These are phyloP conservation scores for Mythimna lalbum DNA, from an alignment of 2,888 invertebrate genomes.

Conservation along the genomic window DNA sequence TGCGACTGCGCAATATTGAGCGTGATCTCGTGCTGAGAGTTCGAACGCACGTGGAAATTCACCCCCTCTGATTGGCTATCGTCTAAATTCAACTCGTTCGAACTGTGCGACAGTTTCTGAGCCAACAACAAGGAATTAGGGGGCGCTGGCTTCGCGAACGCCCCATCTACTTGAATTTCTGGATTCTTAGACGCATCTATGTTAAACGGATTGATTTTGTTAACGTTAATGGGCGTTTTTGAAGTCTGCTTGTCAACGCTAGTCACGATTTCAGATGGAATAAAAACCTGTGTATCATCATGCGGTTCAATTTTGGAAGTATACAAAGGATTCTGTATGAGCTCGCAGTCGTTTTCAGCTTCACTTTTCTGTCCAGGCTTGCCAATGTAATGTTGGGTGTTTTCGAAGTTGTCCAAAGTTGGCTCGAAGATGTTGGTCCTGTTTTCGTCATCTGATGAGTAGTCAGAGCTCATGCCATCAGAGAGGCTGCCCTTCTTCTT, in stretches of 20 bases:
- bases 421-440: conserved; percentile 88
- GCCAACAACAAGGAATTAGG: conserved; percentile 90
- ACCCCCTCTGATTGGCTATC: conserved; percentile 70
- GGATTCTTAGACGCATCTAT: conserved; percentile 87
- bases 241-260: conserved; percentile 70
- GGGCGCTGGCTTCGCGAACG: conserved; percentile 83
- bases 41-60: conserved; percentile 86
- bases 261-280: conserved; percentile 89
- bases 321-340: conserved; percentile 87
- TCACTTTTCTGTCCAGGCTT: conserved; percentile 73
- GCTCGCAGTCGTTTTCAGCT: conserved; percentile 82
- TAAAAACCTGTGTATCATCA: conserved; percentile 87
- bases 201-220: conserved; percentile 84
- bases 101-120: conserved; percentile 93
- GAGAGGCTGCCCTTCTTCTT: conserved; percentile 93
- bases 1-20: conserved; percentile 94
- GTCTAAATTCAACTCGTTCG: conserved; percentile 91
- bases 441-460: conserved; percentile 89
- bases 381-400: conserved; percentile 87
- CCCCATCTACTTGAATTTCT: conserved; percentile 90
- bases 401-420: conserved; percentile 87
- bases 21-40: conserved; percentile 92
- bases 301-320: conserved; percentile 86
- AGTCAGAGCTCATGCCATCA: conserved; percentile 91
- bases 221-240: conserved; percentile 81